Base-by-base conservation (phyloP, 23 tunicate species). In the Pegea sp. region DNA sequence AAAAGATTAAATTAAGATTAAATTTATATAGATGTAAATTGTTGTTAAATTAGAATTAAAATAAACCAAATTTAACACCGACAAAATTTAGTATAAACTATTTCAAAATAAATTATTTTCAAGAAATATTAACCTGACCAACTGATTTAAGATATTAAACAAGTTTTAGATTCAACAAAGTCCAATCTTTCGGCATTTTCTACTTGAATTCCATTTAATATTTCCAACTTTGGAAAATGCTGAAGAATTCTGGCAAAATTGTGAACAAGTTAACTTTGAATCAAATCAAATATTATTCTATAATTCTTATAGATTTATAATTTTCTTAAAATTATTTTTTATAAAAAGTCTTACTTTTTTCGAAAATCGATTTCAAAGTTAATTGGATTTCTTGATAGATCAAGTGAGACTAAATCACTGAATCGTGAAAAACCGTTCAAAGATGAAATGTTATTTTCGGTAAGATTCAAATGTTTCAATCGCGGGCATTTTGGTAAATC, bases 331-430 rank as follows among this genome's bases (percentile, higher is more conserved):
- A 38, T 38, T 11, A 38, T 38, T 38, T 38, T 8, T 11, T 16
- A 38, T 38, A 38, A 11, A 11, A 16, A 38, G 46, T 38, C n/a
- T n/a, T n/a, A 69, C 75, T 53, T 69, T 60, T 60, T 69, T 29
- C 75, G 30, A 33, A 60, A 69, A 33, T 34, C 42, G n/a, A 28
- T 29, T 19, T 60, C 53, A 32, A 50, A 69, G 25, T 60, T 60
- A 24, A 69, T 69, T 4, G 75, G 75, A 23, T 69, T 69, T 26
- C 60, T 42, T 1, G 66, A 30, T 25, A 69, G 67, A 33, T 69
- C 67, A 24, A 69, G 53, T 19, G 66, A 51, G 23, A 28, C 19
- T n/a, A 69, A 34, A 16, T 28, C 27, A 18, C 60, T 69, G 52
- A 69, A 60, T 2, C 66, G 66, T 27, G 52, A 60, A 34, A 66